A percentile compares a stretch with the other conserved stretches of the same genome.
Evolutionary conservation across 2,888 invertebrate species (phyloP).

Genomic region (Cheilosia scutellata): DNA sequence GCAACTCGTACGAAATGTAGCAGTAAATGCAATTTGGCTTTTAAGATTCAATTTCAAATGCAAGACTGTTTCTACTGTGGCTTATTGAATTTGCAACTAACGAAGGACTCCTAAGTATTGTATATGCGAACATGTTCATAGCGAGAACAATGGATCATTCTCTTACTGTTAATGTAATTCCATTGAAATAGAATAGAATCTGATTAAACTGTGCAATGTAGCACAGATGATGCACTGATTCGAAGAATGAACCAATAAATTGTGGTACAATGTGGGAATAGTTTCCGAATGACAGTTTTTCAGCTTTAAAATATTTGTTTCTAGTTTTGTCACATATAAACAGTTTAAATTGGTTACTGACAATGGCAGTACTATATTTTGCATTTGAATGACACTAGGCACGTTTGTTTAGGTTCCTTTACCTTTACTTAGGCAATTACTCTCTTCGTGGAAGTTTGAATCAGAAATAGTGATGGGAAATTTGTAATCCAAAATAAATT

Average conservation of each 20-base stretch:
- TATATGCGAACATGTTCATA: not conserved
- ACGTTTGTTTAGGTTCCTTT: too few relatives aligned
- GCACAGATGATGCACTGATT: constrained; percentile 22
- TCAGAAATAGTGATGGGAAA: too few relatives aligned
- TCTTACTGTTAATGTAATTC: constrained; percentile 31
- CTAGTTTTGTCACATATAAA: not conserved
- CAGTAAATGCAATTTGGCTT: constrained; percentile 52
- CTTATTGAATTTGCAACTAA: constrained; percentile 58
- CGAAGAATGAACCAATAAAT: not conserved
- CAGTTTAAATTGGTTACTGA: not conserved
- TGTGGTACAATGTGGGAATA: not conserved
- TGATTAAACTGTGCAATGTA: constrained; percentile 38
- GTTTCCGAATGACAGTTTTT: not conserved
- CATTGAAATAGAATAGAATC: constrained; percentile 36
- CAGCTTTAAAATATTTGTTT: not conserved
- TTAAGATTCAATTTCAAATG: constrained; percentile 59
- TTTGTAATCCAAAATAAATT: too few relatives aligned
- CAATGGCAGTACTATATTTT: not conserved
- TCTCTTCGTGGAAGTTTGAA: too few relatives aligned
- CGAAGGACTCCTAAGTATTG: constrained; percentile 17
- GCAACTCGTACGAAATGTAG: not conserved
- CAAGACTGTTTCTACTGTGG: constrained; percentile 33
- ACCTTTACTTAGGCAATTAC: too few relatives aligned
- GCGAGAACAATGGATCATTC: constrained; percentile 37
- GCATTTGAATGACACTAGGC: too few relatives aligned